A percentile compares a stretch with the other conserved stretches of the same genome.
These are phyloP conservation scores for Rattus rattus DNA, from an alignment of 2,113 vertebrate genomes.

Conservation along the genomic window DNA sequence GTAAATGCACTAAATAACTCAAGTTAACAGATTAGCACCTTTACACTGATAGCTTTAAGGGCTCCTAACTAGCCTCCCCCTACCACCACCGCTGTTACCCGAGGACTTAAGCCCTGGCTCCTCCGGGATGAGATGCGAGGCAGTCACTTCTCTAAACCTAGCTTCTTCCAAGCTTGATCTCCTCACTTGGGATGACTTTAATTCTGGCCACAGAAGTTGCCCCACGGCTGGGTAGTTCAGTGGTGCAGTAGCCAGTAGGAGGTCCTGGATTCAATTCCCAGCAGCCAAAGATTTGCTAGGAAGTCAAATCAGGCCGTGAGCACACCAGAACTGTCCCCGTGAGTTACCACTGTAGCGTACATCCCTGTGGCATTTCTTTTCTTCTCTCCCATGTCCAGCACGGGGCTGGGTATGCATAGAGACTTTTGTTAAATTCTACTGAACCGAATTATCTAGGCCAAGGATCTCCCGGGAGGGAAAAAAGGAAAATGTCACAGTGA, in stretches of 20 bases:
- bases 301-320: not conserved
- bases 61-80: not conserved
- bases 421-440: not conserved
- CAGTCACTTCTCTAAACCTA: not conserved
- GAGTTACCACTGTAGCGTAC: not conserved
- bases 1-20: not conserved
- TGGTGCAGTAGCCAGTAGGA: not conserved
- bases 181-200: not conserved
- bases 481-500: not conserved
- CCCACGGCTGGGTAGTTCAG: not conserved
- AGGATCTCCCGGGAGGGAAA: not conserved
- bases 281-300: not conserved
- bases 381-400: not conserved
- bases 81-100: not conserved
- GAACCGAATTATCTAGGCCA: constrained; percentile 22
- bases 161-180: not conserved
- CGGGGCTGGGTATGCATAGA: not conserved
- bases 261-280: not conserved
- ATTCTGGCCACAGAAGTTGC: not conserved
- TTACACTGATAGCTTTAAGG: constrained; percentile 9
- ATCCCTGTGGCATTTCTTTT: not conserved
- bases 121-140: not conserved
- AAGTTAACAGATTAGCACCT: not conserved
- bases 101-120: not conserved
- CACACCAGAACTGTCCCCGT: not conserved